These are phyloP conservation scores for Agriopis leucophaearia DNA, from an alignment of 2,888 invertebrate species.

Conservation along the genomic window DNA sequence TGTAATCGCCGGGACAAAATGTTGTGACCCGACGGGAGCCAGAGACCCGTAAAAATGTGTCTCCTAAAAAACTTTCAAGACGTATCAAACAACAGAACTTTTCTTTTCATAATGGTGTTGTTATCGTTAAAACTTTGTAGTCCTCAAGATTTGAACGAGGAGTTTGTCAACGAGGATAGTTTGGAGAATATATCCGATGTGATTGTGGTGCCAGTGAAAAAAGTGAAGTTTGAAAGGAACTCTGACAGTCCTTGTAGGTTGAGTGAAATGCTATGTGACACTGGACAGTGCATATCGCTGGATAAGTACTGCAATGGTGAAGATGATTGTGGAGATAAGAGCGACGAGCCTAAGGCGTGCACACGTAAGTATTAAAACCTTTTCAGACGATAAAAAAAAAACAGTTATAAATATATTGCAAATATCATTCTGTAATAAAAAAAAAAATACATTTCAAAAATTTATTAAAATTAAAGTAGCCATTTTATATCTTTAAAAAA, in stretches of 20 bases:
- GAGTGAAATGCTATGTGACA: constrained; percentile 88
- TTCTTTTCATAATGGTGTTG: constrained; percentile 77
- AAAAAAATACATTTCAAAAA: too few species aligned
- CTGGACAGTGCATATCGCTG: constrained; percentile 89
- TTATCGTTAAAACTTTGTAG: constrained; percentile 78
- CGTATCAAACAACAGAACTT: constrained; percentile 73
- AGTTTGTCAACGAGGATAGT: constrained; percentile 76
- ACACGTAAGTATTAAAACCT: constrained; percentile 88
- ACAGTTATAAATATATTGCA: too few species aligned
- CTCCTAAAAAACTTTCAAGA: constrained; percentile 69
- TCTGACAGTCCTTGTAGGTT: constrained; percentile 80
- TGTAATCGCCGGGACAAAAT: constrained; percentile 54
- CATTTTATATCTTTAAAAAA: too few species aligned
- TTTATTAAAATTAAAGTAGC: too few species aligned
- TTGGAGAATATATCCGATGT: constrained; percentile 63
- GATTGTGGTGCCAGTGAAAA: constrained; percentile 67
- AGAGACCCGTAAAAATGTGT: constrained; percentile 69
- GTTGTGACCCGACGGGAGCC: constrained; percentile 66
- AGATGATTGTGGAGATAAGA: constrained; percentile 92
- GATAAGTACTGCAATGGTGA: constrained; percentile 92
- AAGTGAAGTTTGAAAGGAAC: constrained; percentile 67
- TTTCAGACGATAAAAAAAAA: too few species aligned
- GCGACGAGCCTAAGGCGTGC: constrained; percentile 91
- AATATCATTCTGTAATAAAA: too few species aligned
- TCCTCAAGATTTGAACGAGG: constrained; percentile 79